These are phyloP conservation scores for Petrosia ficiformis DNA, from an alignment of 37 sponge, comb jelly and placozoan genomes.

Conservation along the genomic window DNA sequence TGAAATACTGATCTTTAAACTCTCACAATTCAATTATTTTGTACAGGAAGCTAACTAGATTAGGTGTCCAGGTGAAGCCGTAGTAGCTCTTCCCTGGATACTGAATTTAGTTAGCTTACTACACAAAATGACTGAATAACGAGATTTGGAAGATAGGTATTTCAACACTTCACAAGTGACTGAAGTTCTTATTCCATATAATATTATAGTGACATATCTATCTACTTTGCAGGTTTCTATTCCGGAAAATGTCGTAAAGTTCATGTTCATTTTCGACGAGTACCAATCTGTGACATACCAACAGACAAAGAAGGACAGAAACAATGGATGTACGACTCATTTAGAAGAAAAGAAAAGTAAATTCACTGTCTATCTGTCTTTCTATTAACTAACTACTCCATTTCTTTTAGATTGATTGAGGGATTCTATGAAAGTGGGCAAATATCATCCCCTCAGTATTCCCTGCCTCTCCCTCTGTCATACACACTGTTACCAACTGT, in stretches of 20 bases:
- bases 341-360: conserved; percentile 61
- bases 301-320: conserved; percentile 34
- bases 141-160: no score
- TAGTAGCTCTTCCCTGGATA: no score
- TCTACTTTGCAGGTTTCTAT: conserved; percentile 48
- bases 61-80: no score
- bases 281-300: conserved; percentile 55
- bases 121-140: no score
- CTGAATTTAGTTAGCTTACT: no score
- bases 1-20: no score
- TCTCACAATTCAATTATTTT: no score
- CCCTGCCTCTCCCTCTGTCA: not conserved
- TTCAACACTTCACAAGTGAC: no score
- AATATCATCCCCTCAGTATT: not conserved
- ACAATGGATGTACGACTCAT: conserved; percentile 64
- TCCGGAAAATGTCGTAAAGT: conserved; percentile 52
- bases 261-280: conserved; percentile 67
- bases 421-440: not conserved
- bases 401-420: not conserved
- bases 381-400: not conserved
- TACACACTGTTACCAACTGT: not conserved
- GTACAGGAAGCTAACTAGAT: no score
- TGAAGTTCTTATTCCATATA: no score
- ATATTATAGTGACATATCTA: not conserved
- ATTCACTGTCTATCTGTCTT: not conserved